Evolutionary conservation across 2,113 vertebrate genomes (phyloP), one percentile per base, ranked within the genome.

Genomic region (Circaetus cinerascens): DNA sequence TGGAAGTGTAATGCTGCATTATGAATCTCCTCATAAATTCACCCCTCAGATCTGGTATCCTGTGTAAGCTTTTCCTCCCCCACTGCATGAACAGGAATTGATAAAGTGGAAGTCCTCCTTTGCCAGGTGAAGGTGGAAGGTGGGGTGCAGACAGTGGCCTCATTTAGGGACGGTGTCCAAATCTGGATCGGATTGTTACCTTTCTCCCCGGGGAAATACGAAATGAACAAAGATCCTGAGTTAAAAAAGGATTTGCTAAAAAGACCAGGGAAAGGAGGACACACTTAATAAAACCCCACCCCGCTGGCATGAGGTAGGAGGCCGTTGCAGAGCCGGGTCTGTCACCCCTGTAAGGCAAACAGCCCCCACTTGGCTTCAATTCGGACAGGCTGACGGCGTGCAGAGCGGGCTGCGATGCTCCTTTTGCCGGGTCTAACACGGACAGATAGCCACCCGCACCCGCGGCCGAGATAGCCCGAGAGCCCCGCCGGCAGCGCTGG

Each of bases 31-130:
- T 55, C 36, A 25, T 9, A 20, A 66, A 66, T 32, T 48, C 51
- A 45, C 20, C 4, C 27, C 11, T 55, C 8, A 5, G 59, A 22
- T 23, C 9, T 41, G 32, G 25, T 29, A 18, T 13, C 57, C 21
- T 7, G 17, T 6, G 10, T 10, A 32, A 84, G 40, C 40, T 46
- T 56, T 55, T 75, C 62, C 53, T n/a, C 41, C 34, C 45, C 13
- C 30, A 4, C 60, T n/a, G n/a, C n/a, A 7, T 0, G 4, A 27
- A 18, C 5, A 29, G 55, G 67, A n/a, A 23, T 0, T 15, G 40
- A 34, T 21, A 13, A 41, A 64, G 51, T 19, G 13, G 34, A 45
- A 34, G 30, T 10, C 38, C 48, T 90, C 11, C 30, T 81, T 40
- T 29, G 51, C 41, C 34, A 57, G 38, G 36, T 5, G 12, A n/a